Conservation (phyloP, 2,888 invertebrate species). For the Papilio demoleus region DNA sequence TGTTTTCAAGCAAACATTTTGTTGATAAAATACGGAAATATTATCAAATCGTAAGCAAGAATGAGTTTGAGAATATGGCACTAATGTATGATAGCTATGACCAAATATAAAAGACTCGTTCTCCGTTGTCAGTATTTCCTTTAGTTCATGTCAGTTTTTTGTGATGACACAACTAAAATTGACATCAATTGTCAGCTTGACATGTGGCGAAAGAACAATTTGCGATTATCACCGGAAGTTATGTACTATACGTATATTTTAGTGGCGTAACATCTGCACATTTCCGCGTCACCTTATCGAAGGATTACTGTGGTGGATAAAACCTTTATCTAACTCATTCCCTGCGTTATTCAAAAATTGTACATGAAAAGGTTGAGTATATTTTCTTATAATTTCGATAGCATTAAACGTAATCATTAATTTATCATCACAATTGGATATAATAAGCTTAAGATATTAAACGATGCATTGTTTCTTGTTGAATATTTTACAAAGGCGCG, state of each 20-base stretch:
- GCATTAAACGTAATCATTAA: constrained; percentile 46
- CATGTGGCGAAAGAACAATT: constrained; percentile 39
- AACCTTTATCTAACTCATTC: background rate
- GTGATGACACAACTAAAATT: constrained; percentile 6
- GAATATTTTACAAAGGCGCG: constrained; percentile 41
- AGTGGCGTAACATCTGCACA: constrained; percentile 23
- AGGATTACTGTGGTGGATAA: background rate
- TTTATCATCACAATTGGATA: constrained; percentile 42
- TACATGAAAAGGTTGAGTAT: background rate
- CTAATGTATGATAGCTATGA: too few species aligned
- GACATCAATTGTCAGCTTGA: background rate
- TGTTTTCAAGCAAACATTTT: background rate
- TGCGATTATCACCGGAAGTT: constrained; percentile 37
- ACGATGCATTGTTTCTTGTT: constrained; percentile 46
- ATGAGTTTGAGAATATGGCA: background rate
- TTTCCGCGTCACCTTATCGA: constrained; percentile 11
- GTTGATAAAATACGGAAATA: background rate
- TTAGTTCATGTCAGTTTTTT: background rate
- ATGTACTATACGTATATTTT: constrained; percentile 17
- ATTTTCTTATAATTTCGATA: constrained; percentile 36
- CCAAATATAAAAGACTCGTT: too few species aligned
- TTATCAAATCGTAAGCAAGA: background rate
- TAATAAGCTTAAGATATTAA: too few species aligned
- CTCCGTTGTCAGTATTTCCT: too few species aligned
- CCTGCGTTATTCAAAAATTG: background rate